phyloP scores from a whole-genome alignment of 2,113 vertebrate genomes.

The Neogale vison region DNA sequence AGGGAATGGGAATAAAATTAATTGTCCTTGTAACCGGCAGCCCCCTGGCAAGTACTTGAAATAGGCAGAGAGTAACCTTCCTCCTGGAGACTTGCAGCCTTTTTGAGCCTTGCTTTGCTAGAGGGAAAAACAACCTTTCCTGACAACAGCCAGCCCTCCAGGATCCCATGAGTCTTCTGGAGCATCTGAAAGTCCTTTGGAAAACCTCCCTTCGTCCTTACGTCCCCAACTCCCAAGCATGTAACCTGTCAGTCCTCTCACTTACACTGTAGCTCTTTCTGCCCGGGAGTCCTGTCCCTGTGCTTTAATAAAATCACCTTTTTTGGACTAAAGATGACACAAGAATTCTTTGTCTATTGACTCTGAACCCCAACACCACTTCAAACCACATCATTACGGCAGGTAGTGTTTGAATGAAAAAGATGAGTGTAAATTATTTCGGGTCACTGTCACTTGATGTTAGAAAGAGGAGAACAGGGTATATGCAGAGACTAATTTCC shows the following conservation, averaged over 20 bases:
- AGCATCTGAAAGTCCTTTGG: background rate
- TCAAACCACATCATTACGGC: background rate
- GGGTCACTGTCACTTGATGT: background rate
- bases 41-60: background rate
- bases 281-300: background rate
- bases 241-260: background rate
- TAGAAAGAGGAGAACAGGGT: background rate
- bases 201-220: background rate
- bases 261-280: background rate
- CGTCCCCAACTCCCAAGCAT: background rate
- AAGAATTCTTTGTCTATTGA: background rate
- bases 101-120: background rate
- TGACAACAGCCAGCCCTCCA: rapidly evolving
- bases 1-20: too few relatives aligned
- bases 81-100: background rate
- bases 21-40: background rate
- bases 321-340: background rate
- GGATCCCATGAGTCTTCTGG: background rate
- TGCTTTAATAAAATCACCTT: background rate
- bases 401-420: background rate
- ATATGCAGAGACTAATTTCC: background rate
- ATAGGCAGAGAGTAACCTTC: background rate
- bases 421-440: background rate
- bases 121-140: background rate
- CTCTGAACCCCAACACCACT: background rate